Evolutionary conservation across 2,888 invertebrate genomes (phyloP).

Genomic region (Tiphia femorata): DNA sequence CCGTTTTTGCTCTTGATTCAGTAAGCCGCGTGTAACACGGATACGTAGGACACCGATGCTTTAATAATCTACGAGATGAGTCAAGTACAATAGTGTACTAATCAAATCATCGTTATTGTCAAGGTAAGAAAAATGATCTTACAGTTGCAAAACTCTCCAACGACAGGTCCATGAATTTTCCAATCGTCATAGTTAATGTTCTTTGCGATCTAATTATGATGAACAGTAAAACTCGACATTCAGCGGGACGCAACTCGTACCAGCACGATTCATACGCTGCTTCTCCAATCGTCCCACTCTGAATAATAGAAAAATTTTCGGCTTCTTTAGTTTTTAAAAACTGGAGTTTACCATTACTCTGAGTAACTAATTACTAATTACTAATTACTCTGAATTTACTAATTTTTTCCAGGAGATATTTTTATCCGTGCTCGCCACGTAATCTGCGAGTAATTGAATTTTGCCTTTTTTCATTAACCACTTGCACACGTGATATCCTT

Average conservation of each 20-base stretch:
- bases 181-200: slow-evolving; percentile 27
- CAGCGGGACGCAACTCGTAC: not conserved
- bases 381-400: too few species aligned
- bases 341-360: too few species aligned
- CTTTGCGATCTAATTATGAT: slow-evolving; percentile 20
- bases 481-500: too few species aligned
- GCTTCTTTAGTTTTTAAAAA: too few species aligned
- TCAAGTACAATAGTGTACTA: not conserved
- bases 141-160: slow-evolving; percentile 30
- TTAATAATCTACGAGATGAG: slow-evolving; percentile 28
- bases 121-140: slow-evolving; percentile 2
- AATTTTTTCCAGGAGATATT: too few species aligned
- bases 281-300: slow-evolving; percentile 1
- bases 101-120: not conserved
- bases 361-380: too few species aligned
- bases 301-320: not conserved
- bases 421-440: too few species aligned
- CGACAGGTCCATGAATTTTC: slow-evolving; percentile 32
- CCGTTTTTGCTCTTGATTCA: too few species aligned
- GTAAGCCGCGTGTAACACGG: slow-evolving; percentile 28
- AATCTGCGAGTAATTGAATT: too few species aligned
- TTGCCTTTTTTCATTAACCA: too few species aligned
- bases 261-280: slow-evolving; percentile 10
- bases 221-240: not conserved
- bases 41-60: slow-evolving; percentile 32